These are phyloP conservation scores for Mastigias papua DNA, from an alignment of 30 jellyfish, hydroid and myxozoan species.

Conservation along the genomic window DNA sequence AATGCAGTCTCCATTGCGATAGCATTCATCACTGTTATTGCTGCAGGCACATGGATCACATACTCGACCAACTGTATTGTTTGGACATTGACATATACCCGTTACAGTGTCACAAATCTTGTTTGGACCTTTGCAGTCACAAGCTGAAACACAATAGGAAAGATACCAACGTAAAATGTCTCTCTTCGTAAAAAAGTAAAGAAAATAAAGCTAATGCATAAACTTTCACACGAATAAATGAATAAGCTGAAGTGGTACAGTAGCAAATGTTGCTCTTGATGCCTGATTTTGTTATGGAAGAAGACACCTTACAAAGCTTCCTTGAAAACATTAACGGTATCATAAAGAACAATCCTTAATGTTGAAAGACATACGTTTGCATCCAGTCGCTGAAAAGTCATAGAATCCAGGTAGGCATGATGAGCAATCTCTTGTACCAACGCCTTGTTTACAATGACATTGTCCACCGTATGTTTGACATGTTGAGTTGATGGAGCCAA, in stretches of 20 bases:
- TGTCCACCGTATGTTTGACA: slow-evolving; percentile 89
- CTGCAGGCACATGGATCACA: slow-evolving; percentile 91
- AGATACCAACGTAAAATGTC: neutral
- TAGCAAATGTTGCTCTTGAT: no score
- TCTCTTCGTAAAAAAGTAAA: no score
- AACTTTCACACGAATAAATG: no score
- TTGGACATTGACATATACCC: slow-evolving; percentile 88
- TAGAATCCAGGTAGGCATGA: slow-evolving; percentile 89
- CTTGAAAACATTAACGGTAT: no score
- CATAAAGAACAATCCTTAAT: no score
- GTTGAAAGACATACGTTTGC: slow-evolving; percentile 84
- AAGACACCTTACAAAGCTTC: no score
- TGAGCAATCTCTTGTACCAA: slow-evolving; percentile 91
- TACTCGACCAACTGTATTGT: slow-evolving; percentile 79
- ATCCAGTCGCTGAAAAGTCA: slow-evolving; percentile 74
- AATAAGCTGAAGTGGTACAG: no score
- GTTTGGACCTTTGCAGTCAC: slow-evolving; percentile 90
- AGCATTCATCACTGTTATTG: slow-evolving; percentile 82
- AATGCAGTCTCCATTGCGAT: slow-evolving; percentile 77
- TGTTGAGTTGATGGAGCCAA: slow-evolving; percentile 75
- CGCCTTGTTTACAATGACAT: slow-evolving; percentile 89
- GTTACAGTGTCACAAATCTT: slow-evolving; percentile 78
- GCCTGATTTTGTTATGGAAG: no score
- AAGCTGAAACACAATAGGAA: slow-evolving; percentile 53
- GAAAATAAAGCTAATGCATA: no score